Percentiles rank a stretch among this genome's conserved stretches.
Conservation (phyloP, 2,797 vertebrate species). For the Rousettus madagascariensis region DNA sequence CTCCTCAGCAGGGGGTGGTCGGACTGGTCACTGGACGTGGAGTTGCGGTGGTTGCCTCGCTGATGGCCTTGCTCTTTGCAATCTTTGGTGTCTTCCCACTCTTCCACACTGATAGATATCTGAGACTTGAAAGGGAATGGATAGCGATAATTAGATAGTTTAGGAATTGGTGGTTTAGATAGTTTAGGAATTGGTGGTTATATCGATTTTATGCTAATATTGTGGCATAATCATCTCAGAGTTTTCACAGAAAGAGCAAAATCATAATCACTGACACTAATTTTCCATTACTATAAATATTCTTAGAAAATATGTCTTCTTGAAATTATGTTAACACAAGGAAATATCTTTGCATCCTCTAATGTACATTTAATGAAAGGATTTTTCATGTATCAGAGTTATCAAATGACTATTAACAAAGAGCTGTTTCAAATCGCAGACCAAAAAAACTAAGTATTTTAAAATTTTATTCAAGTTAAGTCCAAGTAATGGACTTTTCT, state of each 20-base stretch:
- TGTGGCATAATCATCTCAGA: neutral
- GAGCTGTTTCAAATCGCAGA: neutral
- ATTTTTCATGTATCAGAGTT: neutral
- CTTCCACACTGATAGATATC: slow-evolving; percentile 88
- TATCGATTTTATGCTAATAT: neutral
- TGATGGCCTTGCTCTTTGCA: slow-evolving; percentile 82
- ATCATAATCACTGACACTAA: neutral
- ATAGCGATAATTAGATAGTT: slow-evolving; percentile 17
- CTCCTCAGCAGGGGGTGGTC: slow-evolving; percentile 85
- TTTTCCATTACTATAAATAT: neutral
- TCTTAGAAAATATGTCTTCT: neutral
- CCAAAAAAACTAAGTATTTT: neutral
- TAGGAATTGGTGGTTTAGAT: neutral
- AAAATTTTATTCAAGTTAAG: neutral
- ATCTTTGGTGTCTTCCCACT: slow-evolving; percentile 89
- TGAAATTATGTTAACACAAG: neutral
- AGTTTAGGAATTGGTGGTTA: neutral
- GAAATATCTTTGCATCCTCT: neutral
- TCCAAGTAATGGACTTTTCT: neutral
- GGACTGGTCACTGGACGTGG: slow-evolving; percentile 84
- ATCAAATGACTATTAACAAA: neutral
- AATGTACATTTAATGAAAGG: neutral
- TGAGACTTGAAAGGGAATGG: slow-evolving; percentile 84
- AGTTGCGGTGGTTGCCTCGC: slow-evolving; percentile 84
- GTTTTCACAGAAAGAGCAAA: slow-evolving; percentile 24